Evolutionary conservation across 2,113 vertebrate species (phyloP).

Genomic region (Mustelus asterias): DNA sequence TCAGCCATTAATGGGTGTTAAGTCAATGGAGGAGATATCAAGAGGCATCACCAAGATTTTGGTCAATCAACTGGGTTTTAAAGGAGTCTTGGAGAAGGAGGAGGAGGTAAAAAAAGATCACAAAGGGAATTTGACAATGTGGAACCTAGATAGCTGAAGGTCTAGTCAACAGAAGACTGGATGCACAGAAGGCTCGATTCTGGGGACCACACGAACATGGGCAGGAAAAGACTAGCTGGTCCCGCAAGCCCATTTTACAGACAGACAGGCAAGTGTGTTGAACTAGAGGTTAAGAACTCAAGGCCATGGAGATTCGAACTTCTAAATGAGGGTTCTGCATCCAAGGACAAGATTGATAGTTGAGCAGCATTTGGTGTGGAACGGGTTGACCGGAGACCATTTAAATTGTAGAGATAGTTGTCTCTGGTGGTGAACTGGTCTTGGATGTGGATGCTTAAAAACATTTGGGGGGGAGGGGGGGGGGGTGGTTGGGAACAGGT

Average conservation of each 20-base stretch:
- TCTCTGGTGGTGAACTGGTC: background rate
- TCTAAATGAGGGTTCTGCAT: background rate
- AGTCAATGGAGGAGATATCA: background rate
- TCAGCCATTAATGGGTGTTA: background rate
- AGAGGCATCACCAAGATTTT: background rate
- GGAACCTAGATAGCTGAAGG: background rate
- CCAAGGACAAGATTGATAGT: background rate
- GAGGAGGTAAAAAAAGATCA: background rate
- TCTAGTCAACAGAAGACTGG: background rate
- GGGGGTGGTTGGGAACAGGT: background rate
- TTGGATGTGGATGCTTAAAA: background rate
- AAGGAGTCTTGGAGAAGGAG: background rate
- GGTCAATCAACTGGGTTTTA: background rate
- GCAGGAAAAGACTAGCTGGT: background rate
- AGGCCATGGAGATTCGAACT: background rate
- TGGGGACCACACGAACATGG: background rate
- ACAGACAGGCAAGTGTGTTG: background rate
- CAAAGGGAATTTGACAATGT: background rate
- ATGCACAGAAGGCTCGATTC: background rate
- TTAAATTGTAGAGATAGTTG: background rate
- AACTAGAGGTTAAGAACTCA: background rate
- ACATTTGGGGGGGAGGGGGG: too few species aligned
- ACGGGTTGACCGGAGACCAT: too few species aligned
- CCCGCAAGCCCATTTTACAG: background rate
- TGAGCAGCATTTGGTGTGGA: background rate